A percentile compares a stretch with the other conserved stretches of the same genome.
phyloP scores from a whole-genome alignment of 92 coral and sea anemone genomes.

The Hydrozoanthus gracilis region DNA sequence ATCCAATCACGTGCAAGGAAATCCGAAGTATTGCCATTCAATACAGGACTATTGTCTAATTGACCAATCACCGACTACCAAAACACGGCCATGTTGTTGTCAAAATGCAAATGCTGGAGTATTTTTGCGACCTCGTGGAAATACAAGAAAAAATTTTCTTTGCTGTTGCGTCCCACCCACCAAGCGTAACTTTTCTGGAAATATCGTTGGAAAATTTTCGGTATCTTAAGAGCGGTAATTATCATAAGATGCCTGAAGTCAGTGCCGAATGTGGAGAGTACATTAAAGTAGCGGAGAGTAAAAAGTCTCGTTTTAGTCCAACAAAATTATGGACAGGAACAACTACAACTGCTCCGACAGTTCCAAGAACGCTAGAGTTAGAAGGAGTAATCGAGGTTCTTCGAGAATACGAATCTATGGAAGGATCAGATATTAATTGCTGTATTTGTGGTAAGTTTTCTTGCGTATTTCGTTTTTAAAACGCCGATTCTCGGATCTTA shows the following conservation, averaged over 20 bases:
- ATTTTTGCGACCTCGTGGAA: slow-evolving; percentile 97
- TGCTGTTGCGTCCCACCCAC: slow-evolving; percentile 95
- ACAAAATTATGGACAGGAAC: slow-evolving; percentile 67
- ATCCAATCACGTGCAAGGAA: slow-evolving; percentile 71
- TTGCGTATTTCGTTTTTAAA: not conserved
- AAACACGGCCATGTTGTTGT: slow-evolving; percentile 87
- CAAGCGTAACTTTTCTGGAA: slow-evolving; percentile 45
- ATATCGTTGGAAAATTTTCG: slow-evolving; percentile 4
- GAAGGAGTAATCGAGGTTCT: slow-evolving; percentile 98
- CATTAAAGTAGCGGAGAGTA: slow-evolving; percentile 63
- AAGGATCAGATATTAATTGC: slow-evolving; percentile 96
- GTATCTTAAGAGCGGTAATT: slow-evolving; percentile 24
- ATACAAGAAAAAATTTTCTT: slow-evolving; percentile 71
- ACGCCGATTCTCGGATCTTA: not conserved
- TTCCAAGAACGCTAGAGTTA: slow-evolving; percentile 87
- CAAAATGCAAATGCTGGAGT: slow-evolving; percentile 89
- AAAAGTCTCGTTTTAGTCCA: slow-evolving; percentile 87
- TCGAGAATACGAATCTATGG: slow-evolving; percentile 92
- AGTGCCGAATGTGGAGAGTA: slow-evolving; percentile 72
- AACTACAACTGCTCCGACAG: slow-evolving; percentile 70
- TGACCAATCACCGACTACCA: slow-evolving; percentile 71
- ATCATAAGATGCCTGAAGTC: slow-evolving; percentile 77
- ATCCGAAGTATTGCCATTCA: slow-evolving; percentile 81
- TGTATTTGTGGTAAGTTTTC: slow-evolving; percentile 94
- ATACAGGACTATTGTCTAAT: slow-evolving; percentile 67